Conservation (phyloP, 2,113 vertebrate species). For the Galeopterus variegatus region DNA sequence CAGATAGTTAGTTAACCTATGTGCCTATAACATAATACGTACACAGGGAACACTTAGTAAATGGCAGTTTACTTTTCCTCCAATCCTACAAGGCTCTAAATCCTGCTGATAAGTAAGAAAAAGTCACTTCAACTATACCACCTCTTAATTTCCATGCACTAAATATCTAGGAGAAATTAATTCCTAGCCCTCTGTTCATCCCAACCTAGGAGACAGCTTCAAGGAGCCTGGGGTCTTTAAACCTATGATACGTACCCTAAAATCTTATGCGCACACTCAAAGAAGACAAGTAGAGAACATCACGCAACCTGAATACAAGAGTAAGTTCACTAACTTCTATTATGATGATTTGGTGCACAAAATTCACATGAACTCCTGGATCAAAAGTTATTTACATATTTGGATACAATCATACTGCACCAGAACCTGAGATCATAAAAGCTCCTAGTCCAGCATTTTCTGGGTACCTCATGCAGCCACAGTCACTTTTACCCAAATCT, state of each 20-base stretch:
- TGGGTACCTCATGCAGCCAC: not conserved
- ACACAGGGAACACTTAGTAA: not conserved
- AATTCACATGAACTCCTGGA: constrained; percentile 16
- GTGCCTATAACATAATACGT: not conserved
- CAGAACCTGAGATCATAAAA: not conserved
- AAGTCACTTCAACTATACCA: not conserved
- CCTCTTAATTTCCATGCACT: constrained; percentile 33
- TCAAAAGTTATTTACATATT: constrained; percentile 1
- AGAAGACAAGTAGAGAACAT: not conserved
- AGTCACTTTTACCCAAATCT: not conserved
- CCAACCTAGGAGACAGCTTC: not conserved
- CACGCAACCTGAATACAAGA: not conserved
- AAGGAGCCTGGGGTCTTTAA: not conserved
- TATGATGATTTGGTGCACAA: not conserved
- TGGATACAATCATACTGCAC: not conserved
- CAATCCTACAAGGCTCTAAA: not conserved
- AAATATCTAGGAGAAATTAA: constrained; percentile 43
- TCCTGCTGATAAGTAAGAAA: constrained; percentile 22
- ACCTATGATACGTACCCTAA: not conserved
- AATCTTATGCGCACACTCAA: not conserved
- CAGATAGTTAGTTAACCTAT: not conserved
- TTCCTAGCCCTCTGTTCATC: not conserved
- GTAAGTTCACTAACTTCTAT: not conserved
- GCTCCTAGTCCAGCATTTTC: not conserved
- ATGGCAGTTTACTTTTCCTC: not conserved